Percentiles rank a stretch among this genome's conserved stretches.
Conservation (phyloP, 2,113 vertebrate genomes). For the Planiliza haematocheilus region DNA sequence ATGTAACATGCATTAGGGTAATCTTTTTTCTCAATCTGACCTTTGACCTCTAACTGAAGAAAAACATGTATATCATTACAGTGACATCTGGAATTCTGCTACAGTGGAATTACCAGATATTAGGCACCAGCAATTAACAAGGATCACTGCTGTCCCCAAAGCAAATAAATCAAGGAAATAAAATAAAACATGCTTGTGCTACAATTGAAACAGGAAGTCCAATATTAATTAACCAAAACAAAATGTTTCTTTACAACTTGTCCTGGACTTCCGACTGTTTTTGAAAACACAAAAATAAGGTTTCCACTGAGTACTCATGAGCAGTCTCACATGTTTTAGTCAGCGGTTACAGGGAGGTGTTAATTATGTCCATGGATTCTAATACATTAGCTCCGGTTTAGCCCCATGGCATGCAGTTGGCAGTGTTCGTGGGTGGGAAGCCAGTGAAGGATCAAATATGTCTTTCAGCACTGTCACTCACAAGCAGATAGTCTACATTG, state of each 20-base stretch:
- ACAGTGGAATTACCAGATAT: conserved; percentile 31
- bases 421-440: not conserved
- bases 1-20: too few relatives aligned
- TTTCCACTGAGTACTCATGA: not conserved
- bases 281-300: not conserved
- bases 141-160: conserved; percentile 1
- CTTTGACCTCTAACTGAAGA: too few relatives aligned
- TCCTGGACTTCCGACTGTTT: not conserved
- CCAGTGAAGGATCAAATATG: not conserved
- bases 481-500: not conserved
- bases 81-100: too few relatives aligned
- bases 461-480: conserved; percentile 14
- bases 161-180: not conserved
- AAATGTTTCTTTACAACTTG: not conserved
- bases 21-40: too few relatives aligned
- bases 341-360: not conserved
- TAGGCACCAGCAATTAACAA: conserved; percentile 7
- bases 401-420: not conserved
- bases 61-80: too few relatives aligned
- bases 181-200: not conserved
- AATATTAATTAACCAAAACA: not conserved
- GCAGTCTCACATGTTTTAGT: not conserved
- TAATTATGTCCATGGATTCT: conserved; percentile 4
- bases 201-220: conserved; percentile 2
- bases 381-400: conserved; percentile 5